A percentile compares a stretch with the other conserved stretches of the same genome.
Evolutionary conservation across 2,797 vertebrate species (phyloP).

Genomic region (Rhinogobio ventralis): DNA sequence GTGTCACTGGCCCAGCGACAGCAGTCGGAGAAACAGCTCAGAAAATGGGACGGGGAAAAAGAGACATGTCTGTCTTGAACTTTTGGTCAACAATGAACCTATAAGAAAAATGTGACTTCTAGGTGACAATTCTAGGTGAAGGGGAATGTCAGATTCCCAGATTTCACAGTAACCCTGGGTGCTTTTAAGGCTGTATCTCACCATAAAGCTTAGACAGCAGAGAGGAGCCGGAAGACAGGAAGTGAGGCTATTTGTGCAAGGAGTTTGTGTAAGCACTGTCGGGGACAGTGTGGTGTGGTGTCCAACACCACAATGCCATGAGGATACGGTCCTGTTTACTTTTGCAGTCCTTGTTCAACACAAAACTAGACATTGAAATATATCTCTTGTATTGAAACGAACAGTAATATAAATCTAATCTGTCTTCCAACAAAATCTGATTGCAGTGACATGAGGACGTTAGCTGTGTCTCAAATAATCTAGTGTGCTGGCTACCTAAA

Average conservation of each 20-base stretch:
- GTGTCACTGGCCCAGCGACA: slow-evolving; percentile 47
- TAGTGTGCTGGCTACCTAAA: not conserved
- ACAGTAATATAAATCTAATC: not conserved
- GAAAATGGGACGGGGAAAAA: slow-evolving; percentile 14
- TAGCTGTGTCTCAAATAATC: not conserved
- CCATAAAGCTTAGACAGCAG: slow-evolving; percentile 2
- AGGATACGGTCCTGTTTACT: slow-evolving; percentile 16
- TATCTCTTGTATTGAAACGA: not conserved
- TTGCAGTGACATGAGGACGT: not conserved
- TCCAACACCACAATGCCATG: not conserved
- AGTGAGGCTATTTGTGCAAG: slow-evolving; percentile 38
- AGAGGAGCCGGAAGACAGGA: slow-evolving; percentile 41
- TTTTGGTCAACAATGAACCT: not conserved
- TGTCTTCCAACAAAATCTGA: not conserved
- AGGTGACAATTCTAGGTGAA: slow-evolving; percentile 22
- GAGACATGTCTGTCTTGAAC: not conserved
- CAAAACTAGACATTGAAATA: not conserved
- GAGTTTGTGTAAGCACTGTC: slow-evolving; percentile 33
- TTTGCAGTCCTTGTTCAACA: slow-evolving; percentile 1
- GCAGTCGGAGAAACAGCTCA: slow-evolving; percentile 31
- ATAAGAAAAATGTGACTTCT: not conserved
- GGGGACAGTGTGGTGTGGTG: slow-evolving; percentile 37
- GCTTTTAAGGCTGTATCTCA: not conserved
- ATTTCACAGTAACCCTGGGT: slow-evolving; percentile 7
- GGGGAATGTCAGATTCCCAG: not conserved